These are phyloP conservation scores for Etheostoma perlongum DNA, from an alignment of 2,797 vertebrate genomes.

Conservation along the genomic window DNA sequence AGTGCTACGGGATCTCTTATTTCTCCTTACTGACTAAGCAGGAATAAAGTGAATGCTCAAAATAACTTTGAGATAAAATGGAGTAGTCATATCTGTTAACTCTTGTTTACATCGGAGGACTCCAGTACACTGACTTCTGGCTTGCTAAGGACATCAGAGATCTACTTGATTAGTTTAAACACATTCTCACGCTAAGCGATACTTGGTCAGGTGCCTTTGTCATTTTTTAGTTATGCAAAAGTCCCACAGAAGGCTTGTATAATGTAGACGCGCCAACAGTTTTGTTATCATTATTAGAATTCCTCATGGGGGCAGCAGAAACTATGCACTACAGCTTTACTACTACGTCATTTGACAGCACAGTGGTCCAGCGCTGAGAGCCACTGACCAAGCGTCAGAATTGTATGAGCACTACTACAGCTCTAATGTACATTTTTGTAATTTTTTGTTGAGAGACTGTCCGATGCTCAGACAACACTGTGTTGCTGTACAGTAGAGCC, in stretches of 20 bases:
- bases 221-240: too few species aligned
- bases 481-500: not conserved
- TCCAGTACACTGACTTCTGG: not conserved
- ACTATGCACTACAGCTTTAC: too few species aligned
- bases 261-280: too few species aligned
- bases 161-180: not conserved
- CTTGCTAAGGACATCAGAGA: not conserved
- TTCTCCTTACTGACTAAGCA: conserved; percentile 28
- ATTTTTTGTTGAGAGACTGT: not conserved
- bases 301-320: too few species aligned
- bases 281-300: too few species aligned
- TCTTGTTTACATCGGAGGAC: not conserved
- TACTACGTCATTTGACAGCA: too few species aligned
- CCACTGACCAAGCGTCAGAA: too few species aligned
- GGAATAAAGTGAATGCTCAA: conserved; percentile 14
- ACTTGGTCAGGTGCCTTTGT: too few species aligned
- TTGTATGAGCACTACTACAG: not conserved
- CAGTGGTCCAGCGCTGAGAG: too few species aligned
- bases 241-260: too few species aligned
- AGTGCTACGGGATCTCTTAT: conserved; percentile 11
- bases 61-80: conserved; percentile 31
- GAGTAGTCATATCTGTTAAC: not conserved
- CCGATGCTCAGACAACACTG: not conserved
- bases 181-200: too few species aligned
- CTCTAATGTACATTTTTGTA: not conserved